Conservation (phyloP, 1,140 invertebrate species). For the Drosophila biarmipes region DNA sequence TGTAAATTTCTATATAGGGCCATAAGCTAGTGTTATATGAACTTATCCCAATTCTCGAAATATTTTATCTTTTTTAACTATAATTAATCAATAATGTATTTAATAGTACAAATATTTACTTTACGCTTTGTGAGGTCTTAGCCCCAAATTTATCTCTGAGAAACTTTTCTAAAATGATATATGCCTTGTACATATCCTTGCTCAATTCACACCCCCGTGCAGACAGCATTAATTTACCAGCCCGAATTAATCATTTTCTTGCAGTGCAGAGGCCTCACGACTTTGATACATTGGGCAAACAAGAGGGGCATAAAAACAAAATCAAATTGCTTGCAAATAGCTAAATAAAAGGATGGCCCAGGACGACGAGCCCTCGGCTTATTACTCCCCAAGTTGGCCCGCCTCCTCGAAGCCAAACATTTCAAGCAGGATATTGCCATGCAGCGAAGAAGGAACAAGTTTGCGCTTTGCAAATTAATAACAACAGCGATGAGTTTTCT, state of each 20-base stretch:
- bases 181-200: not conserved
- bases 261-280: conserved; percentile 26
- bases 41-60: no score
- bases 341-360: conserved; percentile 66
- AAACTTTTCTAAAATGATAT: no score
- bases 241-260: conserved; percentile 19
- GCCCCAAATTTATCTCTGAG: no score
- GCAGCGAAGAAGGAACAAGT: conserved; percentile 66
- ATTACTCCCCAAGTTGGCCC: conserved; percentile 10
- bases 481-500: conserved; percentile 56
- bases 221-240: not conserved
- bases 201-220: not conserved
- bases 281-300: conserved; percentile 63
- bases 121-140: no score
- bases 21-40: no score
- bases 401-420: conserved; percentile 12
- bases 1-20: no score
- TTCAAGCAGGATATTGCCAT: conserved; percentile 59
- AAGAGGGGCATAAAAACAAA: conserved; percentile 59
- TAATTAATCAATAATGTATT: no score
- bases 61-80: no score
- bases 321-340: conserved; percentile 79
- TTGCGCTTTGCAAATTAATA: conserved; percentile 78
- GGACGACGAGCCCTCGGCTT: conserved; percentile 26
- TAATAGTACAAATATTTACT: no score